Evolutionary conservation across 2,888 invertebrate species (phyloP), one percentile per base, ranked within the genome.

Genomic region (Drosophila longiperda): DNA sequence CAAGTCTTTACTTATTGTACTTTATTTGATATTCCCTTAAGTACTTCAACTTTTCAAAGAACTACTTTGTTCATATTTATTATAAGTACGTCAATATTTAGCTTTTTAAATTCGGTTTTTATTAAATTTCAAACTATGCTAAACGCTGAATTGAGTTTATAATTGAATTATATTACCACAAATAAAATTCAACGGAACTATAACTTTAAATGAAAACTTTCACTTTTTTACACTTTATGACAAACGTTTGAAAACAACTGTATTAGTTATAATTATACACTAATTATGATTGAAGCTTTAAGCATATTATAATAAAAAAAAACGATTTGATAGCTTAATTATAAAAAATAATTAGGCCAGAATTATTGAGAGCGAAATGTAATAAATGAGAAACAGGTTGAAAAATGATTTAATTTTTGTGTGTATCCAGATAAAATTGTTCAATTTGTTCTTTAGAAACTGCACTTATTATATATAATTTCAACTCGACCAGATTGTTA

Each of bases 381-480:
- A 8, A 38, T 50, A n/a, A 67, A 71, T 71, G 65, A 65, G 38
- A 29, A 45, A 53, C 82, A 69, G 58, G 63, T 73, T 65, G 40
- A 34, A n/a, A 57, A 75, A 70, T 74, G 45, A 70, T 59, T 66
- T 71, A 26, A 68, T 53, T 75, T 32, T 45, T 33, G 33, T 58
- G 11, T 54, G 38, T 36, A 36, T 34, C 26, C 54, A 26, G 15
- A 23, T 26, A 54, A 42, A 55, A 60, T 36, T 26, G 23, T 38
- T 45, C 59, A 55, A 54, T 66, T 59, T 15, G 8, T 45, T 26
- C 17, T 52, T 23, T 49, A 17, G 11, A 34, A 54, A 53, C 45
- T 53, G 33, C 54, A 60, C 8, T 42, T 42, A 72, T 36, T 71
- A 71, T 32, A 33, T 15, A 36, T 53, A 53, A 73, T 73, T 64